A percentile compares a stretch with the other conserved stretches of the same genome.
Evolutionary conservation across 2,888 invertebrate genomes (phyloP).

Genomic region (Hydriomena furcata): DNA sequence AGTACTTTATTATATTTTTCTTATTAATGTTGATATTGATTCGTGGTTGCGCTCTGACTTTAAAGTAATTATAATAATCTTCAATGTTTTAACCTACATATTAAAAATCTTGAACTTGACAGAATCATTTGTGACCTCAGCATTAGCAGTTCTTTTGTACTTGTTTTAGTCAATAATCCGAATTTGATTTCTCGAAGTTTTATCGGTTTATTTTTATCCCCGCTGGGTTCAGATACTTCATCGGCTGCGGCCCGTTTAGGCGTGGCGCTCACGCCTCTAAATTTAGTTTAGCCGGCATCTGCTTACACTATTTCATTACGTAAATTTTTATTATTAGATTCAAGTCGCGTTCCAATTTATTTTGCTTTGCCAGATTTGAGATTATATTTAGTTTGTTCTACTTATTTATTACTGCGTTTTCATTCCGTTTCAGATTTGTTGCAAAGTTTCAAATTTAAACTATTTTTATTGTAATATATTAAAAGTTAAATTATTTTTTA

Average conservation of each 20-base stretch:
- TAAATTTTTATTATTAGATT: slow-evolving; percentile 59
- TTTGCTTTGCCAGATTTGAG: slow-evolving; percentile 29
- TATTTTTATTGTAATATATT: too few species aligned
- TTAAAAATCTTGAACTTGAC: too few species aligned
- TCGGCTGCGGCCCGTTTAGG: slow-evolving; percentile 53
- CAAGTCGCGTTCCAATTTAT: slow-evolving; percentile 46
- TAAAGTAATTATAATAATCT: too few species aligned
- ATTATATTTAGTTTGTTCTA: slow-evolving; percentile 23
- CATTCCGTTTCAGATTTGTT: neutral
- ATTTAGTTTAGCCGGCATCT: slow-evolving; percentile 57
- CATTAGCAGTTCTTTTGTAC: too few species aligned
- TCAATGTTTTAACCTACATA: too few species aligned
- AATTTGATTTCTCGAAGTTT: neutral
- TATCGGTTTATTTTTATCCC: slow-evolving; percentile 29
- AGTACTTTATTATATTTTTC: too few species aligned
- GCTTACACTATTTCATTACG: slow-evolving; percentile 58
- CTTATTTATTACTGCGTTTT: slow-evolving; percentile 7
- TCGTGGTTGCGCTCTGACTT: too few species aligned
- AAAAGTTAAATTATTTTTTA: too few species aligned
- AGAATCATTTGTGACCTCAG: too few species aligned
- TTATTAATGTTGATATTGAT: too few species aligned
- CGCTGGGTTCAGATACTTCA: slow-evolving; percentile 42
- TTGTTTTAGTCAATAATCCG: neutral
- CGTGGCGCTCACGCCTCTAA: slow-evolving; percentile 59
- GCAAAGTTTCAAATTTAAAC: neutral